Base-by-base conservation (phyloP, 2,797 vertebrate species). In the Macropodus opercularis region DNA sequence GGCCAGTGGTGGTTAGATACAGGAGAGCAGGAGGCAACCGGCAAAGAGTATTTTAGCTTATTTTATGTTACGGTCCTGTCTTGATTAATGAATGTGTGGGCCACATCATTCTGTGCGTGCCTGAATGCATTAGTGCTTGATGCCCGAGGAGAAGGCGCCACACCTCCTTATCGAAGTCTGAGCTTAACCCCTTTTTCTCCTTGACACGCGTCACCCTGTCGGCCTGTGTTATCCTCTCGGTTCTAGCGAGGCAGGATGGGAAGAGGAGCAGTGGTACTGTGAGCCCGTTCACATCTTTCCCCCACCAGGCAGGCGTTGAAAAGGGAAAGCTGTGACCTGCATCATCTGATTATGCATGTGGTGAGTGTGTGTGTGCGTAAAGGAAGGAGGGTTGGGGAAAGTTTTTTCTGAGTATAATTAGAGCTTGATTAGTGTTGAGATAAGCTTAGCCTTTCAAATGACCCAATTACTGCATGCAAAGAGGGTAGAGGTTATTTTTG, bases 401-500 rank as follows among this genome's bases (percentile, higher is more conserved):
- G 77, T 84, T 87, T 83, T 86, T 83, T 44, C n/a, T 26, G 74
- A 76, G 81, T 68, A 79, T 84, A 89, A 89, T 89, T 88, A 86
- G 79, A 83, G 70, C 81, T 81, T 85, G 87, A 89, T 89, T 87
- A 87, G 82, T 82, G 85, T 85, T 85, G 85, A 84, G 85, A 90
- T 87, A 84, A 80, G 82, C 85, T 88, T 79, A 84, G 81, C 85
- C 89, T 87, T 86, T 87, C 79, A 89, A 90, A 90, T 86, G 85
- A 88, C 85, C 87, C 87, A 89, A 88, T 90, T 89, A 90, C 77
- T 55, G 48, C 69, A 85, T 79, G 76, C 80, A 85, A 84, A 87
- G 76, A 84, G 80, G 83, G 75, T 75, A 77, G 75, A 72, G 81
- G 82, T 87, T 84, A 84, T 87, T 83, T 89, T 80, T 73, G 73